These are phyloP conservation scores for Polydesmus complanatus DNA, from an alignment of 2,888 invertebrate genomes.

Conservation along the genomic window DNA sequence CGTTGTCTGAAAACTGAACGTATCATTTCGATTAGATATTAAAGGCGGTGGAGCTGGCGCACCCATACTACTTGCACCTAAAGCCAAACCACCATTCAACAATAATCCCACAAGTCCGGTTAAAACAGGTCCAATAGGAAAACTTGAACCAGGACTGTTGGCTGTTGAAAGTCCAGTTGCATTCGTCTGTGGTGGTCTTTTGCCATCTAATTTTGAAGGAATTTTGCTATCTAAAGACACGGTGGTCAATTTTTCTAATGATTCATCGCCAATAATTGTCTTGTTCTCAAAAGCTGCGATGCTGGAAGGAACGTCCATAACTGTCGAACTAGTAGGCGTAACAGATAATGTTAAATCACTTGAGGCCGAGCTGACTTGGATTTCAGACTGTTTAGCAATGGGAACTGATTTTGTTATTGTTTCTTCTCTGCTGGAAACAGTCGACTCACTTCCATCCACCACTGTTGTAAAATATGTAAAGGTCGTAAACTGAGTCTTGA, in stretches of 20 bases:
- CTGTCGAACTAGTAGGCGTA: constrained; percentile 16
- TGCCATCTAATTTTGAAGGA: neutral
- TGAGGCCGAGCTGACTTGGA: neutral
- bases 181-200: neutral
- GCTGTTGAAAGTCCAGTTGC: neutral
- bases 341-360: constrained; percentile 3
- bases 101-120: constrained; percentile 15
- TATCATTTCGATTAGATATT: constrained; percentile 15
- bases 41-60: constrained; percentile 1
- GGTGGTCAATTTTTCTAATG: neutral
- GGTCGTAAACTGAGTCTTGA: constrained; percentile 21
- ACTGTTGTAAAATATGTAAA: constrained; percentile 47
- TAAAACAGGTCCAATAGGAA: constrained; percentile 11
- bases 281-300: neutral
- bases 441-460: constrained; percentile 22
- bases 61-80: constrained; percentile 5
- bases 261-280: constrained; percentile 13
- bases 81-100: constrained; percentile 15
- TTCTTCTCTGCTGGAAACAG: constrained; percentile 24
- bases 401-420: constrained; percentile 21
- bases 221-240: neutral
- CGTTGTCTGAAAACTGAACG: no score
- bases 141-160: constrained; percentile 2
- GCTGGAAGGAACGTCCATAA: constrained; percentile 15
- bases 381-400: constrained; percentile 11